Evolutionary conservation across 2,888 invertebrate species (phyloP).

Genomic region (Andrena marginata): DNA sequence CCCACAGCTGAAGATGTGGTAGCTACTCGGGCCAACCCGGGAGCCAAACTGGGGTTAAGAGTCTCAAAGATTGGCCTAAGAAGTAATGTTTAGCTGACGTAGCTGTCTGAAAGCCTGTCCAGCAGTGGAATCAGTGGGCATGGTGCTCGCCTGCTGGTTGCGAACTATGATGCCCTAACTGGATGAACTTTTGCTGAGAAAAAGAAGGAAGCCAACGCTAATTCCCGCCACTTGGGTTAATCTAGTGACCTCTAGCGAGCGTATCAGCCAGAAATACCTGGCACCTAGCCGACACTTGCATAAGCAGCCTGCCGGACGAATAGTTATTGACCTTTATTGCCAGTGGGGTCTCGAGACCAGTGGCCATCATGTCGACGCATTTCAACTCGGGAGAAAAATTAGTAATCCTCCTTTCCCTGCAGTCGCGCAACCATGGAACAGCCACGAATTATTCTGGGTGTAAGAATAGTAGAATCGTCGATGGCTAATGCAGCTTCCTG

Average conservation of each 20-base stretch:
- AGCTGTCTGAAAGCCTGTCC: neutral
- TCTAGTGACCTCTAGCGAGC: conserved; percentile 45
- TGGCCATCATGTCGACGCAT: conserved; percentile 18
- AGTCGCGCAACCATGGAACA: neutral
- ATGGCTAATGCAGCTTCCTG: neutral
- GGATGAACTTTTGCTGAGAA: neutral
- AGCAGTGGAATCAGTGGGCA: neutral
- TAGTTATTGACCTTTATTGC: conserved; percentile 79
- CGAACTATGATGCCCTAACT: neutral
- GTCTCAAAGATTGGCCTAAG: neutral
- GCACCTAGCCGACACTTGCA: conserved; percentile 62
- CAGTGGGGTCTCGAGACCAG: conserved; percentile 62
- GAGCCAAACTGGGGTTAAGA: neutral
- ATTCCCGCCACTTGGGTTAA: conserved; percentile 33
- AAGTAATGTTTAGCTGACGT: neutral
- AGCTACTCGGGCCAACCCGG: neutral
- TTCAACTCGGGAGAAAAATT: neutral
- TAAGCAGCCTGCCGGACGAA: conserved; percentile 69
- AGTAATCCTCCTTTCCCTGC: neutral
- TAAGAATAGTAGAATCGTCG: neutral
- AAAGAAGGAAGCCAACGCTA: conserved; percentile 5
- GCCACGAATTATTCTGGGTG: neutral
- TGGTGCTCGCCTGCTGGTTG: neutral
- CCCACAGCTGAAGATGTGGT: too few relatives aligned
- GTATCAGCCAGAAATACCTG: conserved; percentile 64